Conservation (phyloP, 2,888 invertebrate genomes). For the Drosophila tanythrix region DNA sequence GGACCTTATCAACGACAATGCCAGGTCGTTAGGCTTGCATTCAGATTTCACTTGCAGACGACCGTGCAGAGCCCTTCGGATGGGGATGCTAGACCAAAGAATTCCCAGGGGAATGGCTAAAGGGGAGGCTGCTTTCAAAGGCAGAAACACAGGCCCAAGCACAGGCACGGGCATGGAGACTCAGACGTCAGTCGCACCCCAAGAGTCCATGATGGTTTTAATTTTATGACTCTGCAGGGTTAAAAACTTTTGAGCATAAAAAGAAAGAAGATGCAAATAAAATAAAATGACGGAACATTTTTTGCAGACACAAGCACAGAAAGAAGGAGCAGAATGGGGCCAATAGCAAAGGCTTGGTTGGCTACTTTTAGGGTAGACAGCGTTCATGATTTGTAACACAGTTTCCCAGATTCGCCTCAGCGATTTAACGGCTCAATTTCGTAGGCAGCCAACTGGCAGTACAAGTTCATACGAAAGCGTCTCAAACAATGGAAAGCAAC, state of each 20-base stretch:
- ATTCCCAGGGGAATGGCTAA: constrained; percentile 15
- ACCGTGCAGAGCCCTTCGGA: constrained; percentile 13
- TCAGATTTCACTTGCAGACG: constrained; percentile 63
- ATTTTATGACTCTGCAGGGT: constrained; percentile 75
- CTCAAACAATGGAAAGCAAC: constrained; percentile 55
- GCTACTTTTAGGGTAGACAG: constrained; percentile 50
- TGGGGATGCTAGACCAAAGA: constrained; percentile 35
- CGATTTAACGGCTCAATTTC: constrained; percentile 70
- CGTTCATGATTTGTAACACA: constrained; percentile 69
- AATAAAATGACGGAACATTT: constrained; percentile 58
- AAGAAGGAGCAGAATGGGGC: constrained; percentile 1
- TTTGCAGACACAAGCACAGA: constrained; percentile 29
- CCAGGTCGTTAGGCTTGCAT: constrained; percentile 80
- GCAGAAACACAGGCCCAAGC: constrained; percentile 1
- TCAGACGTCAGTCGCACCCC: constrained; percentile 58
- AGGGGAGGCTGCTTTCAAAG: constrained; percentile 43
- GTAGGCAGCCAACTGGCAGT: constrained; percentile 32
- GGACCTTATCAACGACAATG: constrained; percentile 76
- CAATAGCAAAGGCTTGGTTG: constrained; percentile 24
- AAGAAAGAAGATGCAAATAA: constrained; percentile 53
- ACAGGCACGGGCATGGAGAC: constrained; percentile 14
- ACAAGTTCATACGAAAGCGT: constrained; percentile 52
- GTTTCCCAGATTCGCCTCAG: constrained; percentile 56
- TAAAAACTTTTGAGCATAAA: constrained; percentile 67
- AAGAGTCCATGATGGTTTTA: constrained; percentile 64